Evolutionary conservation across 2,888 invertebrate species (phyloP).

Genomic region (Mimas tiliae): DNA sequence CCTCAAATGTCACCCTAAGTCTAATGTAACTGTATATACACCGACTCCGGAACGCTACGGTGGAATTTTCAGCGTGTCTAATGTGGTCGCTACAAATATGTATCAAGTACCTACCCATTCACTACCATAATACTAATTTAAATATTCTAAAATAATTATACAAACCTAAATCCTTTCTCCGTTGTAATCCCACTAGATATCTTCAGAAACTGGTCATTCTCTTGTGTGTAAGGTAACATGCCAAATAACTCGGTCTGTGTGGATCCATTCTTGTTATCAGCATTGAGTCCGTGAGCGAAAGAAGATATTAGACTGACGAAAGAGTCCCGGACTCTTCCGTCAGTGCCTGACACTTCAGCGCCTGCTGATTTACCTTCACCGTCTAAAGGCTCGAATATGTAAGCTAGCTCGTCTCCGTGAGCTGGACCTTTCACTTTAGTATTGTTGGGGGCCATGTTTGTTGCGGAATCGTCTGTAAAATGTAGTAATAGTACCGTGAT

Average conservation of each 20-base stretch:
- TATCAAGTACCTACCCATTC: no score
- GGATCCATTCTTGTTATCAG: constrained; percentile 28
- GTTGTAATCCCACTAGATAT: constrained; percentile 58
- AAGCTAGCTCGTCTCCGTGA: constrained; percentile 90
- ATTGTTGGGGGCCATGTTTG: constrained; percentile 35
- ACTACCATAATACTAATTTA: not conserved
- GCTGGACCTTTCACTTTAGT: constrained; percentile 70
- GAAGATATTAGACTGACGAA: constrained; percentile 88
- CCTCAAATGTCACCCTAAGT: no score
- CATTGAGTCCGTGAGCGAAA: constrained; percentile 83
- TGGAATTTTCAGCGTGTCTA: no score
- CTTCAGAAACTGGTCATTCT: constrained; percentile 65
- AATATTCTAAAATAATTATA: not conserved
- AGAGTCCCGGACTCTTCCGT: constrained; percentile 86
- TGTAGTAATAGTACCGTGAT: not conserved
- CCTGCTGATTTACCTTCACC: constrained; percentile 83
- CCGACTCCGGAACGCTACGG: no score
- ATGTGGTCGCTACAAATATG: no score
- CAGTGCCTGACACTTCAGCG: constrained; percentile 75
- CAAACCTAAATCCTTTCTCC: constrained; percentile 28
- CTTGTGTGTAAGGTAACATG: constrained; percentile 54
- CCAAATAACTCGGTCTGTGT: constrained; percentile 41
- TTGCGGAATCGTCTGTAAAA: constrained; percentile 41
- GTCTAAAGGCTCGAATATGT: constrained; percentile 88
- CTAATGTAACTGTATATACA: no score